Conservation (phyloP, 2,113 vertebrate genomes). For the Silurus glanis region DNA sequence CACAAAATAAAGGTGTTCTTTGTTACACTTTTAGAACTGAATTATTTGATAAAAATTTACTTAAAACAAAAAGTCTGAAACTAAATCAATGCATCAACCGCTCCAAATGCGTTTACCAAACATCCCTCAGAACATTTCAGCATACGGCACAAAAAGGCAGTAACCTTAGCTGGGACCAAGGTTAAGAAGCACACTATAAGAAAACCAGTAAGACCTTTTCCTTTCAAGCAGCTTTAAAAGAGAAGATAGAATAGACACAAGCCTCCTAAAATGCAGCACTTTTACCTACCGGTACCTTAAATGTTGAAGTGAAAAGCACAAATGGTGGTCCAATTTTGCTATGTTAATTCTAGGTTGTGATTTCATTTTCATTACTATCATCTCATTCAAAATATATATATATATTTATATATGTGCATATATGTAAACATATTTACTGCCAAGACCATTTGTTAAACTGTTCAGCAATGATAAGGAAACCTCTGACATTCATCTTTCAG, state of each 20-base stretch:
- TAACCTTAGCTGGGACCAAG: constrained; percentile 47
- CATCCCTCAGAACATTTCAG: constrained; percentile 16
- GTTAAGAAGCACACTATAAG: constrained; percentile 46
- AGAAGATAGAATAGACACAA: constrained; percentile 9
- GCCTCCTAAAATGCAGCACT: constrained; percentile 8
- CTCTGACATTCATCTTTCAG: constrained; percentile 77
- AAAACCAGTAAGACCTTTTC: constrained; percentile 24
- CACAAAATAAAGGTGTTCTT: neutral
- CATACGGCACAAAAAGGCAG: constrained; percentile 26
- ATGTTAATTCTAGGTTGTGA: neutral
- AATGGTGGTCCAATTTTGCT: neutral
- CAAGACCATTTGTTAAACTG: neutral
- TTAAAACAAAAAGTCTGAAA: neutral
- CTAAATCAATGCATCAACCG: constrained; percentile 18
- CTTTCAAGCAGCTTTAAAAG: constrained; percentile 40
- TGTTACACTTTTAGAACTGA: neutral
- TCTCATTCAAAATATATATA: neutral
- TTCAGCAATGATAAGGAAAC: constrained; percentile 60
- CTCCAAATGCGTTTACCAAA: constrained; percentile 31
- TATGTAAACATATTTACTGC: neutral
- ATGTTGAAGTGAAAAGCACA: constrained; percentile 23
- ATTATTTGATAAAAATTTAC: neutral
- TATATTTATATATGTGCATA: neutral
- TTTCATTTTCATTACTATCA: neutral
- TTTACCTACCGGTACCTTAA: constrained; percentile 28